Evolutionary conservation across 2,113 vertebrate genomes (phyloP), one percentile per base, ranked within the genome.

Genomic region (Nansenia antarctica): DNA sequence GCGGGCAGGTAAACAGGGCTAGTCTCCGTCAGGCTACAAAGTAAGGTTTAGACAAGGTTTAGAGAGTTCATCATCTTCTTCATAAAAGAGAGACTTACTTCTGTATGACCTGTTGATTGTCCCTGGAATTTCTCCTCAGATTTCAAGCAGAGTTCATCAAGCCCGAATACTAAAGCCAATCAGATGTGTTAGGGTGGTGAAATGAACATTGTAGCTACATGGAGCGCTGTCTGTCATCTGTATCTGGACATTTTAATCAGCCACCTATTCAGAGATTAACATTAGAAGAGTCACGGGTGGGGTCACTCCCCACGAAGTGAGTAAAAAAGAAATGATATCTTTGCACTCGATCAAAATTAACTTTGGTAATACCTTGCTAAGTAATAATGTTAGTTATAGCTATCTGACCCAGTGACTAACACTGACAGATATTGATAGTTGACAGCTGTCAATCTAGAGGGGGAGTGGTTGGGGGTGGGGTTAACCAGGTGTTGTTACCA

Each of bases 211-310:
- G 42, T 63, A 67, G 74, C 69, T n/a, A 20, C 55, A 6, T 52
- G 52, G 76, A 81, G 68, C 76, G 73, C 64, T 63, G 65, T 69
- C 68, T 83, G 59, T 67, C 66, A 65, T 82, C 73, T 26, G 3
- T 49, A 71, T 73, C 66, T 69, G 65, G 69, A 84, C 69, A 67
- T 75, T 81, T 71, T 82, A 91, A 90, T 90, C 84, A 90, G 81
- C 67, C 54, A 3, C 60, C 70, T 58, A 78, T 86, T 87, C 75
- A 78, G 3, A 34, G 30, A n/a, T n/a, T n/a, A n/a, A n/a, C n/a
- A n/a, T n/a, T n/a, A n/a, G n/a, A n/a, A n/a, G n/a, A n/a, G n/a
- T n/a, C n/a, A n/a, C n/a, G n/a, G n/a, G n/a, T n/a, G n/a, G n/a
- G n/a, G n/a, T n/a, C n/a, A n/a, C n/a, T n/a, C n/a, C n/a, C n/a